Conservation (phyloP, 2,888 invertebrate genomes). For the Drosophila anceps region DNA sequence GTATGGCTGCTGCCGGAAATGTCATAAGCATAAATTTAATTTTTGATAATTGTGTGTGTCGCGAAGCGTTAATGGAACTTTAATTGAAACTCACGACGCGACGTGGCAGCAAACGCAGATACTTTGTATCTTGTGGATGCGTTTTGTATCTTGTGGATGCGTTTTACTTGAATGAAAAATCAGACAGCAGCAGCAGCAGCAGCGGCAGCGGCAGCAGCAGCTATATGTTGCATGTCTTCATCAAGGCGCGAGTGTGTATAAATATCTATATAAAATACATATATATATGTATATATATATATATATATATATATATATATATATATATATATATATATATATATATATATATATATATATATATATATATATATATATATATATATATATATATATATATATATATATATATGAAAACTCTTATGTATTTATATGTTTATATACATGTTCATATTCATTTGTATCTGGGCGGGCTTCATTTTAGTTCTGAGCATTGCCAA, state of each 20-base stretch:
- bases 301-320: constrained; percentile 3
- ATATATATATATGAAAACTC: constrained; percentile 4
- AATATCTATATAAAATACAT: constrained; percentile 13
- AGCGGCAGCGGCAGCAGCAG: not conserved
- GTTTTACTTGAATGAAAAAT: constrained; percentile 33
- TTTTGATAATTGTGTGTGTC: constrained; percentile 80
- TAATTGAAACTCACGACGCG: constrained; percentile 73
- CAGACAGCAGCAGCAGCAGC: not conserved
- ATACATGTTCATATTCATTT: constrained; percentile 5
- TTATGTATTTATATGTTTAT: constrained; percentile 3
- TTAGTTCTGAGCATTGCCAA: constrained; percentile 60
- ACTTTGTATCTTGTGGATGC: constrained; percentile 30
- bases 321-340: constrained; percentile 1
- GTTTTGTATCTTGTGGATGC: constrained; percentile 50
- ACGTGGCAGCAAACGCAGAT: constrained; percentile 21
- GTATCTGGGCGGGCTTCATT: constrained; percentile 18
- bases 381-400: not conserved
- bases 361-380: constrained; percentile 11
- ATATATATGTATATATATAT: not conserved
- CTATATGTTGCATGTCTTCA: constrained; percentile 57
- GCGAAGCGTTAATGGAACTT: constrained; percentile 80
- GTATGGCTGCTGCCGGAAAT: constrained; percentile 68
- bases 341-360: constrained; percentile 5
- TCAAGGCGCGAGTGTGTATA: constrained; percentile 25
- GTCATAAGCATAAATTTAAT: constrained; percentile 79